A percentile compares a stretch with the other conserved stretches of the same genome.
Conservation (phyloP, 2,113 vertebrate species). For the Mirounga angustirostris region DNA sequence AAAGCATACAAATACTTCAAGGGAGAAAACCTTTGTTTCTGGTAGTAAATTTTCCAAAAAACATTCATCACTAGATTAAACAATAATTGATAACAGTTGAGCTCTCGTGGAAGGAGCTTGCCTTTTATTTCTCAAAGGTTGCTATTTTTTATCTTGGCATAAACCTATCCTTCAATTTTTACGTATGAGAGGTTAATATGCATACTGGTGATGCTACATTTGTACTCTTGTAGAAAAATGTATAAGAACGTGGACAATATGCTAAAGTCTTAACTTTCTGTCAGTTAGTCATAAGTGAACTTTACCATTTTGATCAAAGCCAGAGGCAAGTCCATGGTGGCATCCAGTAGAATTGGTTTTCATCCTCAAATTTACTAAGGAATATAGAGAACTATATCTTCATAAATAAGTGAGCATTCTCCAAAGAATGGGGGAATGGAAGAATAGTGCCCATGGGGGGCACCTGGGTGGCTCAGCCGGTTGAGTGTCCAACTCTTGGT, state of each 20-base stretch:
- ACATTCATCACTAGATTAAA: slow-evolving; percentile 56
- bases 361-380: slow-evolving; percentile 24
- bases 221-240: not conserved
- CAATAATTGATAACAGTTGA: slow-evolving; percentile 61
- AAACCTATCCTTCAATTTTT: slow-evolving; percentile 14
- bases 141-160: slow-evolving; percentile 15
- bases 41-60: slow-evolving; percentile 64
- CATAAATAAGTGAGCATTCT: not conserved
- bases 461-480: not conserved
- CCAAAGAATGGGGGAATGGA: not conserved
- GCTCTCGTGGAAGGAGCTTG: not conserved
- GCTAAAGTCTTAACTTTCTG: not conserved
- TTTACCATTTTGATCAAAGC: slow-evolving; percentile 18
- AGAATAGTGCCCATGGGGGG: not conserved
- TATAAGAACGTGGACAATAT: not conserved
- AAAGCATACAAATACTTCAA: slow-evolving; percentile 39
- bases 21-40: slow-evolving; percentile 56
- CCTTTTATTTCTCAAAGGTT: slow-evolving; percentile 39
- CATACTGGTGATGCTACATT: not conserved
- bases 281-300: not conserved
- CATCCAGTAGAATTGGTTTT: not conserved
- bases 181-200: not conserved
- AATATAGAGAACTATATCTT: not conserved
- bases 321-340: not conserved
- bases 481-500: not conserved